Evolutionary conservation across 2,888 invertebrate genomes (phyloP).

Genomic region (Spicauda simplicius): DNA sequence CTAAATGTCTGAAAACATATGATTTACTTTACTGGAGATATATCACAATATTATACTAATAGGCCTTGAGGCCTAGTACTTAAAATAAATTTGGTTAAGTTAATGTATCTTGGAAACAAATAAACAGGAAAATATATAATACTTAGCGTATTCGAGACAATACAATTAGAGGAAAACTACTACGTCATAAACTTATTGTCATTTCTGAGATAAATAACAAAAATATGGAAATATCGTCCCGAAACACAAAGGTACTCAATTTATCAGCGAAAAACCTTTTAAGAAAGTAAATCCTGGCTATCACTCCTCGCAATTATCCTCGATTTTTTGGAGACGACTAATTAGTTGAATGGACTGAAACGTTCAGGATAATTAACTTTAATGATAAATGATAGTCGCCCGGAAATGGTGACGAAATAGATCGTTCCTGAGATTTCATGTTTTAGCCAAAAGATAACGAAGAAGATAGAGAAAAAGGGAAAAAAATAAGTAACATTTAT

Average conservation of each 20-base stretch:
- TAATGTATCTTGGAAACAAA: too few relatives aligned
- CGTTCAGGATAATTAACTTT: conserved; percentile 75
- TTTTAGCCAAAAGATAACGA: neutral
- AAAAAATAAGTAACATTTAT: too few relatives aligned
- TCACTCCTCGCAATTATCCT: conserved; percentile 76
- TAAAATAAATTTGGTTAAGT: too few relatives aligned
- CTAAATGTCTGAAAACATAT: too few relatives aligned
- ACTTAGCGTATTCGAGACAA: too few relatives aligned
- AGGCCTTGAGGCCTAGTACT: too few relatives aligned
- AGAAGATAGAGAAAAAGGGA: neutral
- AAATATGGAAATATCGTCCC: conserved; percentile 9
- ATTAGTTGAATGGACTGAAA: conserved; percentile 76
- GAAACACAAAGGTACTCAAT: conserved; percentile 49
- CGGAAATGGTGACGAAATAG: conserved; percentile 41
- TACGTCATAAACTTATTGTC: neutral
- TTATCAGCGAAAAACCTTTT: conserved; percentile 70
- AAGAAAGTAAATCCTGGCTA: conserved; percentile 72
- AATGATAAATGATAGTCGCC: conserved; percentile 67
- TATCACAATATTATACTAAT: too few relatives aligned
- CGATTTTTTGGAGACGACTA: conserved; percentile 73
- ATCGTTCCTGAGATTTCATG: conserved; percentile 13
- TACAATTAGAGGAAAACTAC: neutral
- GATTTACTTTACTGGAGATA: too few relatives aligned
- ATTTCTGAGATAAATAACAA: neutral
- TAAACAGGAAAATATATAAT: too few relatives aligned